Conservation (phyloP, 1,140 invertebrate species). For the Macrobrachium rosenbergii region DNA sequence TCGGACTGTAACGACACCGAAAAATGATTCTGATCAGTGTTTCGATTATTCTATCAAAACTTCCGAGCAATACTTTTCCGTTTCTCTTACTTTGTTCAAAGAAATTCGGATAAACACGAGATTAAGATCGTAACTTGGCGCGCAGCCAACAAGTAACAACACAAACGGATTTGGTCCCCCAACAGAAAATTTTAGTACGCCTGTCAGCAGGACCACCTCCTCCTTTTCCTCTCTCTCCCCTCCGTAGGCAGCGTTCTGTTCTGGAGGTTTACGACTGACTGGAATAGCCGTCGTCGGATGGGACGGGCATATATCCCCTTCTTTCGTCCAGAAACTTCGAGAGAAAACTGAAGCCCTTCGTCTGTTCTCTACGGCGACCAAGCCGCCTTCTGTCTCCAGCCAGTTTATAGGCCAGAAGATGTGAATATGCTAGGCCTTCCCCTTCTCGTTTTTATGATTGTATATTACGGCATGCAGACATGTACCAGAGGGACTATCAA, state of each 20-base stretch:
- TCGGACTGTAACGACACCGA: not conserved
- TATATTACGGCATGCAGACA: conserved; percentile 29
- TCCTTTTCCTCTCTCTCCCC: too few species aligned
- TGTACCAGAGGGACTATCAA: conserved; percentile 17
- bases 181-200: not conserved
- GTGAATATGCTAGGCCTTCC: conserved; percentile 31
- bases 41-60: too few species aligned
- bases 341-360: too few species aligned
- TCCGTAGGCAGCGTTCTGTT: not conserved
- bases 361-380: not conserved
- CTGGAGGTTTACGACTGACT: conserved; percentile 16
- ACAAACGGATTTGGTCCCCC: not conserved
- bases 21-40: not conserved
- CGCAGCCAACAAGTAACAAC: not conserved
- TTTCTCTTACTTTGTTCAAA: too few species aligned
- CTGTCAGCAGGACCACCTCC: conserved; percentile 3
- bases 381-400: not conserved
- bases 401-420: conserved; percentile 27
- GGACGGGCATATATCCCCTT: too few species aligned
- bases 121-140: not conserved
- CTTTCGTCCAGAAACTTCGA: too few species aligned
- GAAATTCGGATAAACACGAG: too few species aligned
- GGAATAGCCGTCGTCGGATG: not conserved
- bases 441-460: conserved; percentile 12
- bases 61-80: too few species aligned